These are phyloP conservation scores for Hystrix cristata DNA, from an alignment of 2,113 vertebrate genomes.

Conservation along the genomic window DNA sequence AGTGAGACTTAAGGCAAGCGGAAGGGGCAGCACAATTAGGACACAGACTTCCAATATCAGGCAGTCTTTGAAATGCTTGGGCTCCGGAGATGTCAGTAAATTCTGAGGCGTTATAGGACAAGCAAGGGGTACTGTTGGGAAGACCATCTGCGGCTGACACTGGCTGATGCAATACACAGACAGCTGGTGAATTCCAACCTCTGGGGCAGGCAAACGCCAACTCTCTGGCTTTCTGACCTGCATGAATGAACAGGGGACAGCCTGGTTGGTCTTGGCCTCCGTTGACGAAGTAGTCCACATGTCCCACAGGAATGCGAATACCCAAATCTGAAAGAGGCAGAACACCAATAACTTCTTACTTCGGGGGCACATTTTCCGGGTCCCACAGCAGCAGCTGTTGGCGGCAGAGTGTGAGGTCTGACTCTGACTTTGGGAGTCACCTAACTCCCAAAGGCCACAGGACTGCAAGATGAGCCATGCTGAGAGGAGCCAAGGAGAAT, in stretches of 20 bases:
- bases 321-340: constrained; percentile 92
- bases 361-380: neutral
- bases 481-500: neutral
- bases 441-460: neutral
- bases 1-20: neutral
- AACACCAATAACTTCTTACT: neutral
- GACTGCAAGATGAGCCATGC: neutral
- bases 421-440: neutral
- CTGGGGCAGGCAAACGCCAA: neutral
- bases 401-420: neutral
- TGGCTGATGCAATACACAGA: neutral
- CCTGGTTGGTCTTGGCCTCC: constrained; percentile 97
- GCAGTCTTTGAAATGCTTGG: neutral
- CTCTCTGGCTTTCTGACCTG: constrained; percentile 81
- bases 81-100: neutral
- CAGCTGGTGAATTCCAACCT: neutral
- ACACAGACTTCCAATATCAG: neutral
- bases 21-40: neutral
- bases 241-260: constrained; percentile 87
- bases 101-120: neutral
- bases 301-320: constrained; percentile 97
- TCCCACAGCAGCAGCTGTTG: neutral
- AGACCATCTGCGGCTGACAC: neutral
- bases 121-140: neutral
- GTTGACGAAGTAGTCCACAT: constrained; percentile 96